Conservation (phyloP, 1,140 invertebrate species). For the Caerostris extrusa region DNA sequence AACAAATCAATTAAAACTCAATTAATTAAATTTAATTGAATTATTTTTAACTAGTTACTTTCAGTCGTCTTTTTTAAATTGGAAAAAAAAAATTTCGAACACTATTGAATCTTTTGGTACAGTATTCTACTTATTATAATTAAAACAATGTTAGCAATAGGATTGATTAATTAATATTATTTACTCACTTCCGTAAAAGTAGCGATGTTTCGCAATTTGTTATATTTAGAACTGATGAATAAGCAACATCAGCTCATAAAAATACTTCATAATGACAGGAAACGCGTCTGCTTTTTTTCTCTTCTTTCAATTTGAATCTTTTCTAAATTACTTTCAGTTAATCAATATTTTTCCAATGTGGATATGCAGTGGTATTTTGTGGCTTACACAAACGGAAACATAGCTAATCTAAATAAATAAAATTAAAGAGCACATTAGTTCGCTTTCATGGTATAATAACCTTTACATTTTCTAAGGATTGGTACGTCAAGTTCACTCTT, state of each 20-base stretch:
- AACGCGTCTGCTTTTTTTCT: not conserved
- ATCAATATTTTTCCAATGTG: not conserved
- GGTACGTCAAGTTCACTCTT: too few relatives aligned
- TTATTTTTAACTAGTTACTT: not conserved
- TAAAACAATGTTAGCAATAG: not conserved
- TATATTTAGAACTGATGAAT: not conserved
- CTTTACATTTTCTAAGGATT: too few relatives aligned
- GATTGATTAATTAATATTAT: not conserved
- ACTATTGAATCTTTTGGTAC: not conserved
- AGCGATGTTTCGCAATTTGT: not conserved
- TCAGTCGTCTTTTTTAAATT: not conserved
- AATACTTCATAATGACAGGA: not conserved
- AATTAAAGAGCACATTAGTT: too few relatives aligned
- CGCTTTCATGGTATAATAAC: too few relatives aligned
- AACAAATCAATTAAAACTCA: not conserved
- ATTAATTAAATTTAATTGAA: slow-evolving; percentile 4
- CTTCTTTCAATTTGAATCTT: not conserved
- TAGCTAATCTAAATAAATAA: not conserved
- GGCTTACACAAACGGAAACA: not conserved
- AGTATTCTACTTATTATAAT: not conserved
- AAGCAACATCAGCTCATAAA: not conserved
- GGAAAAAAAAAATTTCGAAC: not conserved
- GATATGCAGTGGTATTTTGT: not conserved
- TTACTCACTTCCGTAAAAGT: not conserved
- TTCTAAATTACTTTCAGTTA: not conserved